Evolutionary conservation across 2,113 vertebrate species (phyloP), one percentile per base, ranked within the genome.

Genomic region (Hirundichthys speculiger): DNA sequence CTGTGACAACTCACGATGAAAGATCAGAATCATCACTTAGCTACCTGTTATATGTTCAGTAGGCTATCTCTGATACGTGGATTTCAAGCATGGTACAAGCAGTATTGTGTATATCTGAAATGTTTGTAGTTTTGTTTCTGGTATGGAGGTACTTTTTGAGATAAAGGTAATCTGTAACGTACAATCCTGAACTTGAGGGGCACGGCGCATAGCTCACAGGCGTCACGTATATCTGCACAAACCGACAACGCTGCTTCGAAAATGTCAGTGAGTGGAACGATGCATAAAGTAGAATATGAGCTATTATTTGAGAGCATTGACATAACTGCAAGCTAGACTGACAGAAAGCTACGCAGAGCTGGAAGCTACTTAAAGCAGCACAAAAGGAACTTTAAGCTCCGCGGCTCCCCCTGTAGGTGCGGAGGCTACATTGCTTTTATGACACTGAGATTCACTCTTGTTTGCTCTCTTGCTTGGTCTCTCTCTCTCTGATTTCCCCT

Each of bases 21-120:
- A 91, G 84, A 94, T 94, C 89, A 86, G 89, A 78, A 95, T 95
- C 93, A 93, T 94, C 91, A 92, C 94, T 94, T 90, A 93, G 90
- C 91, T 92, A 92, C 91, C 93, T 94, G 93, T 86, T 88, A 89
- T 68, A 88, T 93, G 91, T 90, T 88, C 82, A 88, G 79, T 86
- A 84, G 83, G 77, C 78, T 89, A 84, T 90, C 93, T 92, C 91
- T 79, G 63, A 82, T 83, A 75, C 92, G 82, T 80, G 71, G 78
- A 93, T 90, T 90, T 92, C 92, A 87, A 91, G 91, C 93, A 93
- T 91, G 92, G 91, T 94, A 94, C 93, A 93, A 91, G 84, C 89
- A 86, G 74, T 92, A 87, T 88, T 88, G 89, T 90, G 88, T 89
- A 90, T 81, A 86, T 88, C 88, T 87, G 82, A 88, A 88, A 80